Evolutionary conservation across 2,797 vertebrate genomes (phyloP).

Genomic region (Mycteria americana): DNA sequence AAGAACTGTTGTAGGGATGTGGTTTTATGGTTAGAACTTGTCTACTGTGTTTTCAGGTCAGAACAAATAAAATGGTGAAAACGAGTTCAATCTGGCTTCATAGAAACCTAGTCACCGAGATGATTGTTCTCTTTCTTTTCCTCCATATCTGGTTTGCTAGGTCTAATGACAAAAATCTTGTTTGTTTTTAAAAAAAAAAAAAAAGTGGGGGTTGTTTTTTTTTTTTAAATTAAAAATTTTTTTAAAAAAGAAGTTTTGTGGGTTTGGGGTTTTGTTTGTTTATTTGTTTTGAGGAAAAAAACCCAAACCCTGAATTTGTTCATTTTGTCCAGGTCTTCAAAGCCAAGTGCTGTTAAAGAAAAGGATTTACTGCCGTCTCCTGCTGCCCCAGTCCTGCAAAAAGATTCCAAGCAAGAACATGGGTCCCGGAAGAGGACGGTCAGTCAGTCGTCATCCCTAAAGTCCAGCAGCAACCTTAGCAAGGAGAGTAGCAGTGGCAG

Average conservation of each 20-base stretch:
- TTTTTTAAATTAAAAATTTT: neutral
- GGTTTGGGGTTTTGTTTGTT: neutral
- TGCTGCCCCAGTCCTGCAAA: constrained; percentile 84
- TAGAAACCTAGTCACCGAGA: neutral
- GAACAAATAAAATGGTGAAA: constrained; percentile 37
- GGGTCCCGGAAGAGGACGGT: constrained; percentile 89
- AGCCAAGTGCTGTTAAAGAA: constrained; percentile 88
- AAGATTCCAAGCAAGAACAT: constrained; percentile 89
- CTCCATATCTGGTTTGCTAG: neutral
- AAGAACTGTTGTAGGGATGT: constrained; percentile 28
- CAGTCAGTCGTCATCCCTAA: constrained; percentile 90
- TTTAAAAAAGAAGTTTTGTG: neutral
- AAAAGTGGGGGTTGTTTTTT: neutral
- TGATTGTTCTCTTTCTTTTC: neutral
- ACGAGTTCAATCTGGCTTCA: neutral
- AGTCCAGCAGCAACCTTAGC: constrained; percentile 84
- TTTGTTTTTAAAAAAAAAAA: neutral
- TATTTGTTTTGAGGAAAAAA: neutral
- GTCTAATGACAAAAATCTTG: neutral
- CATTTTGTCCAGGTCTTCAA: constrained; percentile 79
- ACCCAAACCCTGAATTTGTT: neutral
- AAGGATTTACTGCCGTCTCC: constrained; percentile 93
- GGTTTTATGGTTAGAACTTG: constrained; percentile 54
- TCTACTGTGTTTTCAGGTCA: constrained; percentile 45
- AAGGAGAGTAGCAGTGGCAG: constrained; percentile 83